phyloP scores from a whole-genome alignment of 2,113 vertebrate species.

The Cololabis saira region DNA sequence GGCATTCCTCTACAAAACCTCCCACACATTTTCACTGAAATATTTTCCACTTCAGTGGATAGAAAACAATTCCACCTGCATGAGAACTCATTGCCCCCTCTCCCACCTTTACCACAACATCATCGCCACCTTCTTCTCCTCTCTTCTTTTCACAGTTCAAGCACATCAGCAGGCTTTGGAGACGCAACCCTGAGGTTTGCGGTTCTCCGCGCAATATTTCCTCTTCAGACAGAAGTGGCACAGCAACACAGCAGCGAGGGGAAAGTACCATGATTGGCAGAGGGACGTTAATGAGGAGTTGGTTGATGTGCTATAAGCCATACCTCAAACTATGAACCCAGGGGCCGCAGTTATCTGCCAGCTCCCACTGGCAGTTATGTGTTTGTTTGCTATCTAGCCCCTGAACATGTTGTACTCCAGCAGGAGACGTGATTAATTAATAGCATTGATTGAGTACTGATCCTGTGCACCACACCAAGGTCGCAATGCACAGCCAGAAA shows the following conservation, averaged over 20 bases:
- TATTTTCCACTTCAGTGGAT: slow-evolving; percentile 71
- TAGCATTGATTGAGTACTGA: slow-evolving; percentile 54
- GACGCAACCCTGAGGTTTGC: slow-evolving; percentile 57
- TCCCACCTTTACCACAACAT: slow-evolving; percentile 59
- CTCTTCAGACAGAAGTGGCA: slow-evolving; percentile 65
- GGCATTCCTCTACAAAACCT: slow-evolving; percentile 45
- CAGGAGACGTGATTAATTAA: slow-evolving; percentile 61
- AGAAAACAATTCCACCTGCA: slow-evolving; percentile 73
- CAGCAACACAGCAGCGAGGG: slow-evolving; percentile 44
- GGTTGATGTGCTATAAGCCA: slow-evolving; percentile 25
- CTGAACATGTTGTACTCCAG: background rate
- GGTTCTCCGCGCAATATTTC: slow-evolving; percentile 67
- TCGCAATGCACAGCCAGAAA: slow-evolving; percentile 32
- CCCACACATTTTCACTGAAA: slow-evolving; percentile 64
- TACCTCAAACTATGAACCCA: slow-evolving; percentile 18
- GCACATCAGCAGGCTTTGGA: slow-evolving; percentile 60
- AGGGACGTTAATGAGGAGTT: slow-evolving; percentile 49
- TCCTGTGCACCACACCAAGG: slow-evolving; percentile 47
- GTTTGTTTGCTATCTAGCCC: slow-evolving; percentile 1
- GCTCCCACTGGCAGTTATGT: slow-evolving; percentile 2
- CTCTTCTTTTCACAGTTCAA: slow-evolving; percentile 54
- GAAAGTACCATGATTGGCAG: slow-evolving; percentile 26
- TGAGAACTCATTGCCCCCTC: slow-evolving; percentile 55
- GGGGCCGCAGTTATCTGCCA: slow-evolving; percentile 10
- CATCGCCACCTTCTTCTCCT: slow-evolving; percentile 25